Evolutionary conservation across 30 jellyfish, hydroid and myxozoan genomes (phyloP).

Genomic region (Aurelia sp.): DNA sequence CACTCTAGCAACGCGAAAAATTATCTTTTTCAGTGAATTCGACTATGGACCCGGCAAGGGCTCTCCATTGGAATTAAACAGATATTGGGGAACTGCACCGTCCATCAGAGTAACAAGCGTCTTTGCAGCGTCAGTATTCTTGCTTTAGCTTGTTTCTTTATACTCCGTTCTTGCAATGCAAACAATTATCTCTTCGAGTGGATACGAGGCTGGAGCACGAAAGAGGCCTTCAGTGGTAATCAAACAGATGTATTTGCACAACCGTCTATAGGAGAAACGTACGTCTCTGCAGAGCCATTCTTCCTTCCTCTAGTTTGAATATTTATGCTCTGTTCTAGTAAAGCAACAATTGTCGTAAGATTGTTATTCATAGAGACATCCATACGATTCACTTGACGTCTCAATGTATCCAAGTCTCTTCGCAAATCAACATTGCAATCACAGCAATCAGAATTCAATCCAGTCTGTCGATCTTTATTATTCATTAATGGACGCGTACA

Average conservation of each 20-base stretch:
- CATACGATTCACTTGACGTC: constrained; percentile 22
- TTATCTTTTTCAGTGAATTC: too few species aligned
- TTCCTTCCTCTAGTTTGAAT: constrained; percentile 21
- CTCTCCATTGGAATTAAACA: too few species aligned
- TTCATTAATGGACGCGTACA: background rate
- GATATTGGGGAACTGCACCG: too few species aligned
- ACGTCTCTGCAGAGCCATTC: constrained; percentile 15
- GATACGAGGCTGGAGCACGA: too few species aligned
- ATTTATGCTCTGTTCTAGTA: constrained; percentile 28
- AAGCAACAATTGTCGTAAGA: constrained; percentile 32
- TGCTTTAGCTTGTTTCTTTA: too few species aligned
- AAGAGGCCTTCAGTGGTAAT: background rate
- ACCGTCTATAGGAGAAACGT: background rate
- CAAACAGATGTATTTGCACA: constrained; percentile 17
- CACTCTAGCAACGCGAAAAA: too few species aligned
- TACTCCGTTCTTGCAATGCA: too few species aligned
- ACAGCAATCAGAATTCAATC: constrained; percentile 54
- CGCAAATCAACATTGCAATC: constrained; percentile 70
- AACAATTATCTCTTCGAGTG: too few species aligned
- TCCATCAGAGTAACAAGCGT: too few species aligned
- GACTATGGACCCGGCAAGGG: too few species aligned
- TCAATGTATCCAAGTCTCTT: constrained; percentile 53
- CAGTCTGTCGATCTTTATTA: background rate
- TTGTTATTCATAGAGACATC: constrained; percentile 41
- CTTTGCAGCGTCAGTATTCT: too few species aligned